Percentiles rank a stretch among this genome's conserved stretches.
These are phyloP conservation scores for Apis florea DNA, from an alignment of 1,140 invertebrate genomes.

Conservation along the genomic window DNA sequence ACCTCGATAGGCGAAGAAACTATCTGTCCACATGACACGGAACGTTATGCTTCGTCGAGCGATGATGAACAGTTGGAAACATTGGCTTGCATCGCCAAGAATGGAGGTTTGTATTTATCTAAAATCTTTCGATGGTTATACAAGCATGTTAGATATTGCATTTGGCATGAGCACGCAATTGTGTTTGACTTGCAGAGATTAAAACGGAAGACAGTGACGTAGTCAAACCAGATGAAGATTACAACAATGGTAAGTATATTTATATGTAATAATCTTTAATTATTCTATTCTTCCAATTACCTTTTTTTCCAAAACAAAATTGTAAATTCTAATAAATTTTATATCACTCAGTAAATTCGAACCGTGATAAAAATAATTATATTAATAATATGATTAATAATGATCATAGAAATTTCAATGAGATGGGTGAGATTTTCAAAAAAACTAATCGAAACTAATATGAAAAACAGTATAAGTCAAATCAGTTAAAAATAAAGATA, in stretches of 20 bases:
- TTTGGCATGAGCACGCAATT: constrained; percentile 72
- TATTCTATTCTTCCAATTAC: too few relatives aligned
- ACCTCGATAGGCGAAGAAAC: constrained; percentile 70
- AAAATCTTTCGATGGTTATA: neutral
- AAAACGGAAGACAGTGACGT: constrained; percentile 76
- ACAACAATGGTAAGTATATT: constrained; percentile 70
- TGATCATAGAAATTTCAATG: too few relatives aligned
- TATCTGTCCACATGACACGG: constrained; percentile 58
- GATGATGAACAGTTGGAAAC: constrained; percentile 77
- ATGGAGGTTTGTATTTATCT: constrained; percentile 70
- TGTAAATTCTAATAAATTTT: too few relatives aligned
- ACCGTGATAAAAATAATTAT: too few relatives aligned
- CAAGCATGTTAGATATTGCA: constrained; percentile 35
- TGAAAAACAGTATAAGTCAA: too few relatives aligned
- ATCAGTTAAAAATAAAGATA: too few relatives aligned
- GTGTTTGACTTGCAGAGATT: constrained; percentile 74
- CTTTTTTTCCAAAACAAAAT: too few relatives aligned
- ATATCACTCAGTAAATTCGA: too few relatives aligned
- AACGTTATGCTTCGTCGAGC: constrained; percentile 69
- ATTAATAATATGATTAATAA: too few relatives aligned
- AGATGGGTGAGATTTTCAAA: too few relatives aligned
- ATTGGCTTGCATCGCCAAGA: constrained; percentile 73
- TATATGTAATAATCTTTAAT: neutral
- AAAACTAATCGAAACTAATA: too few relatives aligned
- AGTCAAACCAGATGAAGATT: constrained; percentile 71